phyloP scores from a whole-genome alignment of 2,888 invertebrate species.

The Chironomus riparius region DNA sequence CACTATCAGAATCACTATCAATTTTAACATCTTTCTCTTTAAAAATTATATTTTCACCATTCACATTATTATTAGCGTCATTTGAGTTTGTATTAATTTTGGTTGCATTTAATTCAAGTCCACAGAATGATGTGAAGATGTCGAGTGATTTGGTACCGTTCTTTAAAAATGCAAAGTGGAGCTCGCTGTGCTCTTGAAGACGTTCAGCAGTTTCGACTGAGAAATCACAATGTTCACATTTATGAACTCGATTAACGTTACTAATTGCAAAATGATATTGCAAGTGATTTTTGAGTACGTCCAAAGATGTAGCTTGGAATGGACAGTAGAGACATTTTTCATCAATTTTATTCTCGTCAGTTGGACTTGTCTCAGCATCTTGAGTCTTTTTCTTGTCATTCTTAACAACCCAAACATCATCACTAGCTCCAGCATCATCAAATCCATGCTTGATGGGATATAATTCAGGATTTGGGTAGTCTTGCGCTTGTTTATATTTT shows the following conservation, averaged over 20 bases:
- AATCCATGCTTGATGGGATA: constrained; percentile 37
- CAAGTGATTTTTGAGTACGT: constrained; percentile 65
- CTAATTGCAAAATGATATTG: constrained; percentile 59
- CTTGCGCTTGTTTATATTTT: constrained; percentile 53
- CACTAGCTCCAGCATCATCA: constrained; percentile 29
- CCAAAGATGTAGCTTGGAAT: constrained; percentile 62
- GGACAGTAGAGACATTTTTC: constrained; percentile 64
- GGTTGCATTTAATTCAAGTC: constrained; percentile 17
- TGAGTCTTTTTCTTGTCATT: constrained; percentile 25
- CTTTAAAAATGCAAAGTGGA: constrained; percentile 54
- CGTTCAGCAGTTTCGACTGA: constrained; percentile 64
- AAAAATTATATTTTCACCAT: constrained; percentile 23
- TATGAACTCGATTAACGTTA: constrained; percentile 50
- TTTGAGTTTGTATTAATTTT: constrained; percentile 19
- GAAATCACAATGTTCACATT: constrained; percentile 76
- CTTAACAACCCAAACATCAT: constrained; percentile 40
- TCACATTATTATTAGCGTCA: constrained; percentile 25
- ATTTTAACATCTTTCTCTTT: constrained; percentile 19
- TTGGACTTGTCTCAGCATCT: constrained; percentile 24
- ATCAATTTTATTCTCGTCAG: constrained; percentile 31
- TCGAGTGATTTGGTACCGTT: constrained; percentile 14
- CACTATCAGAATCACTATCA: constrained; percentile 8
- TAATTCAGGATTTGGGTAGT: constrained; percentile 55
- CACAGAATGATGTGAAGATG: constrained; percentile 22
- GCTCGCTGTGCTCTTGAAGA: constrained; percentile 66